Evolutionary conservation across 2,797 vertebrate genomes (phyloP).

Genomic region (Eutrigla gurnardus): DNA sequence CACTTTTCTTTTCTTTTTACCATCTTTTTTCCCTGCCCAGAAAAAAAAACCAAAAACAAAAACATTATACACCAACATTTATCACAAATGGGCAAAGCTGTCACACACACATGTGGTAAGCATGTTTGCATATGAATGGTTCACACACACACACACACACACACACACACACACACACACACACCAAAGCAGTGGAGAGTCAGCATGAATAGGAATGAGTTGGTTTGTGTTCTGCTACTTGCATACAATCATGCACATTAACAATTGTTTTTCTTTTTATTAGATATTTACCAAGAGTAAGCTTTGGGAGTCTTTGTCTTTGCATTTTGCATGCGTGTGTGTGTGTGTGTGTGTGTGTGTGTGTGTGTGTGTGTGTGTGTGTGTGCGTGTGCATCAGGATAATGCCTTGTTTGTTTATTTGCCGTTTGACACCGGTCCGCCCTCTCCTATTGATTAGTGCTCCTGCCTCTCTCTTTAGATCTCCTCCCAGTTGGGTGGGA

Average conservation of each 20-base stretch:
- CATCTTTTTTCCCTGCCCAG: slow-evolving; percentile 20
- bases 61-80: slow-evolving; percentile 34
- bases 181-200: slow-evolving; percentile 14
- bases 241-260: slow-evolving; percentile 54
- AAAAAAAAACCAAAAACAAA: slow-evolving; percentile 4
- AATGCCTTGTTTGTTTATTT: slow-evolving; percentile 81
- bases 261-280: slow-evolving; percentile 21
- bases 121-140: slow-evolving; percentile 37
- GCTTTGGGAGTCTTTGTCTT: slow-evolving; percentile 23
- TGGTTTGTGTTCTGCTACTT: slow-evolving; percentile 38
- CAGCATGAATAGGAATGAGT: slow-evolving; percentile 53
- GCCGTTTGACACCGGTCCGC: slow-evolving; percentile 76
- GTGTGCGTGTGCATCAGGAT: slow-evolving; percentile 60
- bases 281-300: slow-evolving; percentile 31
- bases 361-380: slow-evolving; percentile 40
- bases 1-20: slow-evolving; percentile 33
- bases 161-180: slow-evolving; percentile 1
- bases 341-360: slow-evolving; percentile 31
- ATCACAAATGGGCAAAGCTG: slow-evolving; percentile 33
- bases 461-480: slow-evolving; percentile 78
- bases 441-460: slow-evolving; percentile 81
- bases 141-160: slow-evolving; percentile 14
- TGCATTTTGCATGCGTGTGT: slow-evolving; percentile 51
- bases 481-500: slow-evolving; percentile 79
- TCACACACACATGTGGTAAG: slow-evolving; percentile 15